These are phyloP conservation scores for Chaetops frenatus DNA, from an alignment of 2,113 vertebrate genomes.

Conservation along the genomic window DNA sequence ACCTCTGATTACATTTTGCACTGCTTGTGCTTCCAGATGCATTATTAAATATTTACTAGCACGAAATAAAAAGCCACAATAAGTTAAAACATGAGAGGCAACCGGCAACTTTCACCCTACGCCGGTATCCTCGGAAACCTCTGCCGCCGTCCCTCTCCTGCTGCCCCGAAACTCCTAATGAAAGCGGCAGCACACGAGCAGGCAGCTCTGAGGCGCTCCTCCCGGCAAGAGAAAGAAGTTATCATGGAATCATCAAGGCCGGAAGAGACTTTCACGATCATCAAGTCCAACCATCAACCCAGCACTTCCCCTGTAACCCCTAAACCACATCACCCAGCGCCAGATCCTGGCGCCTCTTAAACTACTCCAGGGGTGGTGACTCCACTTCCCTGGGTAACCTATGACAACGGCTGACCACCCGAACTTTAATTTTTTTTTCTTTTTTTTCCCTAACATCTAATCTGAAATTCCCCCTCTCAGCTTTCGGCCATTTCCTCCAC, in stretches of 20 bases:
- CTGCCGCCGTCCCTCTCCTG: background rate
- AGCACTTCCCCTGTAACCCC: background rate
- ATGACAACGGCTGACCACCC: fast-evolving
- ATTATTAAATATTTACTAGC: background rate
- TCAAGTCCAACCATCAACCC: background rate
- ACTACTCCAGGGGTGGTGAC: no score
- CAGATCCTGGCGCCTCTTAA: fast-evolving
- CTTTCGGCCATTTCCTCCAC: no score
- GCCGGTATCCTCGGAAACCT: background rate
- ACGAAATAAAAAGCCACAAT: background rate
- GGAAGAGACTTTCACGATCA: background rate
- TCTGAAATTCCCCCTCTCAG: no score
- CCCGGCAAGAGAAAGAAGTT: fast-evolving
- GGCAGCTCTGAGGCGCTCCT: background rate
- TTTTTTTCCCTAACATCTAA: no score
- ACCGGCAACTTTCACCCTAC: background rate
- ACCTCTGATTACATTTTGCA: background rate
- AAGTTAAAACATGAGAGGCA: background rate
- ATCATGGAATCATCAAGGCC: fast-evolving
- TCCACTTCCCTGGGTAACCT: background rate
- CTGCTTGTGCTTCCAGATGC: background rate
- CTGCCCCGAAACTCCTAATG: fast-evolving
- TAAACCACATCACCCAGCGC: background rate
- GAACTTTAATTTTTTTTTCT: fast-evolving
- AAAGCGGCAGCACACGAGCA: background rate